Evolutionary conservation across 1,140 invertebrate species (phyloP).

Genomic region (Drosophila gunungcola): DNA sequence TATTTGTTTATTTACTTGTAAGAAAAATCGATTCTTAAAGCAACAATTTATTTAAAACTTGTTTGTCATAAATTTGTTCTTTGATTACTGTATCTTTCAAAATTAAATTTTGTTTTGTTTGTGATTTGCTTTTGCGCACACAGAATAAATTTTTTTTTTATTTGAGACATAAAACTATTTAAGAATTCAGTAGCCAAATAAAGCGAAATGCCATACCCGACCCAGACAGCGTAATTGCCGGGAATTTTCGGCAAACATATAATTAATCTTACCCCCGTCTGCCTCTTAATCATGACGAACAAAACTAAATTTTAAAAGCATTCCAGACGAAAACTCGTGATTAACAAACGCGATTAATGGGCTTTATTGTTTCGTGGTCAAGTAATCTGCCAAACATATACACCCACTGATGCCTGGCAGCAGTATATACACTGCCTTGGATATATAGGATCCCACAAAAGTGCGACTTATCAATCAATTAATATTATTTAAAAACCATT

Average conservation of each 20-base stretch:
- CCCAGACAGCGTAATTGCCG: constrained; percentile 25
- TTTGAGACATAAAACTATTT: neutral
- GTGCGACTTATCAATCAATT: constrained; percentile 56
- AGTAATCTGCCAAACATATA: constrained; percentile 17
- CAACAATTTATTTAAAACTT: neutral
- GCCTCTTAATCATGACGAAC: constrained; percentile 28
- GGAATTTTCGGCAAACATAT: constrained; percentile 26
- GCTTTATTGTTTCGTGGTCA: constrained; percentile 27
- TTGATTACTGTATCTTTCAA: too few species aligned
- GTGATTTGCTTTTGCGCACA: too few species aligned
- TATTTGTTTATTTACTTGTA: constrained; percentile 27
- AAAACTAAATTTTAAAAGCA: constrained; percentile 23
- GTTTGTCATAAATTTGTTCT: too few species aligned
- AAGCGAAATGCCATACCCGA: neutral
- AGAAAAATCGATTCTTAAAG: constrained; percentile 37
- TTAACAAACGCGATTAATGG: constrained; percentile 26
- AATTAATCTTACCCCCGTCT: constrained; percentile 23
- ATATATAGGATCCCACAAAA: constrained; percentile 11
- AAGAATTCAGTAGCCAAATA: neutral
- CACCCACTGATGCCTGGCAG: constrained; percentile 23
- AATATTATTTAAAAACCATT: constrained; percentile 74
- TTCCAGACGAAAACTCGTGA: constrained; percentile 34
- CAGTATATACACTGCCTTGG: neutral
- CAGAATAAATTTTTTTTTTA: neutral
- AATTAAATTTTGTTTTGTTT: neutral